Conservation (phyloP, 2,888 invertebrate species). For the Altica lythri region DNA sequence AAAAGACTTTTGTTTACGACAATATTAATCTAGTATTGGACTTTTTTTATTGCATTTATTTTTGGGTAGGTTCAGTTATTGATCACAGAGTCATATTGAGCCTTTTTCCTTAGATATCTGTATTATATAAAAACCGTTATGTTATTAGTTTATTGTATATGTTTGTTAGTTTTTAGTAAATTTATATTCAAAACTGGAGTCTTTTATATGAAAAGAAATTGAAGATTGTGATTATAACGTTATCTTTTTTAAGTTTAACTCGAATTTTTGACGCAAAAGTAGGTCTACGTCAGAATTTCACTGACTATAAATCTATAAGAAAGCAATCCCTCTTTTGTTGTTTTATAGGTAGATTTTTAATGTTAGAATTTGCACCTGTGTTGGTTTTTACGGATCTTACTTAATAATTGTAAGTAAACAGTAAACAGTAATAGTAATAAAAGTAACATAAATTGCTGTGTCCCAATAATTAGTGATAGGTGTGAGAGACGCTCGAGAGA, state of each 20-base stretch:
- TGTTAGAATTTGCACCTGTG: constrained; percentile 38
- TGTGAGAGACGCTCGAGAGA: constrained; percentile 45
- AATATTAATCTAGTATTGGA: constrained; percentile 10
- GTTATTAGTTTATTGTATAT: constrained; percentile 57
- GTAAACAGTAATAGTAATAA: constrained; percentile 46
- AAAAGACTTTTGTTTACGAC: constrained; percentile 6
- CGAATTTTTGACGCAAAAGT: constrained; percentile 48
- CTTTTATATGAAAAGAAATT: constrained; percentile 44
- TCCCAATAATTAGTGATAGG: constrained; percentile 58
- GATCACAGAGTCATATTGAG: background rate
- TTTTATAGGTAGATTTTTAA: constrained; percentile 34
- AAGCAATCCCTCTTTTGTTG: constrained; percentile 37
- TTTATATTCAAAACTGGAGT: constrained; percentile 49
- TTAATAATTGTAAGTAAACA: constrained; percentile 47
- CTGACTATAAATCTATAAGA: constrained; percentile 30
- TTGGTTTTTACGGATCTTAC: constrained; percentile 46
- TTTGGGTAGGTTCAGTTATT: constrained; percentile 36
- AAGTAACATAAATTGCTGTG: constrained; percentile 54
- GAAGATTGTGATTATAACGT: constrained; percentile 53
- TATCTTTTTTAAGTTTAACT: constrained; percentile 48
- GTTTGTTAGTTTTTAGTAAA: constrained; percentile 58
- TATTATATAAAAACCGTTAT: constrained; percentile 53
- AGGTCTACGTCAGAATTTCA: constrained; percentile 38
- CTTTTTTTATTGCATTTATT: constrained; percentile 48
- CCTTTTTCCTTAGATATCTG: constrained; percentile 43